Base-by-base conservation (phyloP, 2,888 invertebrate genomes). In the Drosophila demipolita region DNA sequence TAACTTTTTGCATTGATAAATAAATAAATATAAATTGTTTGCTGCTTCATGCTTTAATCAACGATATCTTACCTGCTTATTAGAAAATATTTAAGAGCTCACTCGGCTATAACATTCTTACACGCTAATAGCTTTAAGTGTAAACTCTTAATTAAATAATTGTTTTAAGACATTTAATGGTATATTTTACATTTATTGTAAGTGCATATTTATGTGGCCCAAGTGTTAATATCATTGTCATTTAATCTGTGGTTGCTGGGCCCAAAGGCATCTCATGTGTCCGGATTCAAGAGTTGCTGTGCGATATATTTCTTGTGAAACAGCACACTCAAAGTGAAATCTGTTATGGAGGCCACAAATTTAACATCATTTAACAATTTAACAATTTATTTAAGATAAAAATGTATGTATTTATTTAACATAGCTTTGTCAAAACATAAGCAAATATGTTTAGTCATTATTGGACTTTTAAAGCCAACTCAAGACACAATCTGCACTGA, bases 1-100 rank as follows among this genome's bases (percentile, higher is more conserved):
- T 73, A 74, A 73, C 52, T 60, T 66, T 76, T 8, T 23, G 6
- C 72, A 62, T 64, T 65, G 65, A 62, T 33, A 15, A 62, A 53
- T 60, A 74, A 58, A 58, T 62, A 26, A 12, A 12, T 23, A 26
- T 32, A 49, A 15, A 40, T 55, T 49, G 29, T 71, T 53, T 40
- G 38, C 54, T 57, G 15, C 50, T 38, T 4, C 17, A 40, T 53
- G 20, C n/a, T 61, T 8, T 7, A 11, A 23, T 38, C 17, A 1
- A 8, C n/a, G 8, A 4, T 2, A 6, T 29, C 0, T 17, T 7
- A 38, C 38, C 20, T 15, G 12, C 29, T 36, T 26, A 53, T 36
- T 9, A 32, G 29, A 29, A 6, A 29, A 1, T 29, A 29, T 29
- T 45, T 12, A 45, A 45, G 45, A 5, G 20, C 42, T 20, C 9